Conservation (phyloP, 2,113 vertebrate genomes). For the Climacteris rufus region DNA sequence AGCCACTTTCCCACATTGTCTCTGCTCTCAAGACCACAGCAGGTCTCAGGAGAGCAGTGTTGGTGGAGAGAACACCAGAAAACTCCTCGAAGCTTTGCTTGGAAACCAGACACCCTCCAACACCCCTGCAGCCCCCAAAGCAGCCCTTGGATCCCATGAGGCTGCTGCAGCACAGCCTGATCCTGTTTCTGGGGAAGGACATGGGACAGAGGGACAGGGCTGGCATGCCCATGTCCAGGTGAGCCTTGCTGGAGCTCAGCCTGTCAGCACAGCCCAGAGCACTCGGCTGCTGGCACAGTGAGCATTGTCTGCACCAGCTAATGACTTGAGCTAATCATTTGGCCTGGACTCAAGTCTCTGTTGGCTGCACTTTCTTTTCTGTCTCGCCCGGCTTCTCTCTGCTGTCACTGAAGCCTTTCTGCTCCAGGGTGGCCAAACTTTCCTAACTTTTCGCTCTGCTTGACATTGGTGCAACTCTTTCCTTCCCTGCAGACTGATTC, state of each 20-base stretch:
- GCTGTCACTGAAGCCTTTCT: background rate
- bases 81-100: background rate
- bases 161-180: background rate
- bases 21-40: background rate
- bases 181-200: background rate
- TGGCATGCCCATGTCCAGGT: fast-evolving
- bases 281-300: fast-evolving
- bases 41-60: background rate
- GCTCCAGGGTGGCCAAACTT: background rate
- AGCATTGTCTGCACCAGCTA: fast-evolving
- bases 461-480: background rate
- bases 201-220: fast-evolving
- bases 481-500: background rate
- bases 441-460: background rate
- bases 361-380: background rate
- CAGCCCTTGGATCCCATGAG: fast-evolving
- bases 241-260: background rate
- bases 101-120: background rate
- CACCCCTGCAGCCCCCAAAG: fast-evolving
- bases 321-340: background rate
- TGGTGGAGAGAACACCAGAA: background rate
- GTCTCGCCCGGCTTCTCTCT: background rate
- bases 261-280: background rate
- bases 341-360: background rate
- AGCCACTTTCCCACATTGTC: background rate